Base-by-base conservation (phyloP, 2,888 invertebrate species). In the Conistra vaccinii region DNA sequence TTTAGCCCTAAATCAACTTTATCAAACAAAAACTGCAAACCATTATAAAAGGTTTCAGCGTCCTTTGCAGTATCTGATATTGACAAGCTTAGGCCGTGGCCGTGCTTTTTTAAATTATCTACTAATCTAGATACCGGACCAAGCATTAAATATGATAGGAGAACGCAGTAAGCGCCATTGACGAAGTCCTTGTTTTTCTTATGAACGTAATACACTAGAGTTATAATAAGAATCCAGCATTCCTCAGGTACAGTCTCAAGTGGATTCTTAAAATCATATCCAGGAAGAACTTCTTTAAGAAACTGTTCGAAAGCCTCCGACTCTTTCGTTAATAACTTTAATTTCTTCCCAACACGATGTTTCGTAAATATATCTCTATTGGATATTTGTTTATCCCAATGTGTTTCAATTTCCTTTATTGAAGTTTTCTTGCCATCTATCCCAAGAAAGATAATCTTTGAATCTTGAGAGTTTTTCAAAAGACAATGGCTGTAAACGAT, bases 171-270 rank as follows among this genome's bases (percentile, higher is more conserved):
- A 35, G 87, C 89, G 0, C 76, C 84, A 32, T 78, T 63, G 0
- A 76, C 69, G 39, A 89, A 87, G 10, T 84, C 61, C 10, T 73
- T 76, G 57, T 88, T 86, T 70, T 85, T 79, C 51, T 83, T 87
- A n/a, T 62, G 62, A 63, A 85, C 71, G 45, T 89, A 91, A 77
- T 87, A 91, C 23, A 89, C 85, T 2, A 91, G 77, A 35, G 89
- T 71, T 51, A 89, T 71, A 35, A 87, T 69, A 35, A 88, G 73
- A 55, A 84, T 67, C 68, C 42, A 51, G 68, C 80, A 71, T 51
- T 72, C 45, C 17, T 58, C 12, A 20, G 73, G 69, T 10, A 73
- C 23, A 7, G 17, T 29, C 12, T 12, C 23, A 35, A 69, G 35
- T 57, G 29, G 7, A n/a, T 67, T 7, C 17, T 35, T 45, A 48